Evolutionary conservation across 2,113 vertebrate genomes (phyloP), one percentile per base, ranked within the genome.

Genomic region (Grus americana): DNA sequence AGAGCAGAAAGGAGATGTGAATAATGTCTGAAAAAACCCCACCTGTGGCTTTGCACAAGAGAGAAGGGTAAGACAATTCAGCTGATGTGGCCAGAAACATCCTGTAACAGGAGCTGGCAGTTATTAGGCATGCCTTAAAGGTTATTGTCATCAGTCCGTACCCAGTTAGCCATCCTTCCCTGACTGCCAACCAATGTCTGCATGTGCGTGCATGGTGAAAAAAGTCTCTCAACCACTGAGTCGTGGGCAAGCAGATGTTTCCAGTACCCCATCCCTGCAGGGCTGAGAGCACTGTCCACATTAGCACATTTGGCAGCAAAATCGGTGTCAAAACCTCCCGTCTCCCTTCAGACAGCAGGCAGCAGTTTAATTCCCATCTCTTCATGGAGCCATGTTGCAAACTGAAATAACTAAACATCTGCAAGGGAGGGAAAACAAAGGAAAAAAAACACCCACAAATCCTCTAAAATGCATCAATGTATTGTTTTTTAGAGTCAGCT

Each of bases 21-120:
- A 32, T 2, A 5, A 34, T 9, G 2, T 16, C 29, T 75, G n/a
- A 5, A 59, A 49, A 70, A 29, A 0, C 1, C 3, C 3, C 2
- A 55, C 23, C 17, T 2, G 0, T 50, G 22, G n/a, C 20, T 58
- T 42, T 29, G 2, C 9, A 59, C 6, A 49, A 59, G 5, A 42
- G 4, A 81, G 17, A 17, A 62, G 29, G 11, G 59, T 23, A 59
- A 61, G 27, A n/a, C 15, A 86, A 68, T 38, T 79, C 21, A 52
- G 10, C 34, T 54, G 30, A 6, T 58, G 34, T 8, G 15, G 19
- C 13, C 26, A 63, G 44, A 83, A 90, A 30, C 26, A 54, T 11
- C 49, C 10, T 20, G 8, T 29, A 50, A 66, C 7, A 44, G 80
- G 27, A 90, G 30, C 8, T 86, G 23, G 50, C 21, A 76, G 22